Conservation (phyloP, 2,113 vertebrate species). For the Anarrhichthys ocellatus region DNA sequence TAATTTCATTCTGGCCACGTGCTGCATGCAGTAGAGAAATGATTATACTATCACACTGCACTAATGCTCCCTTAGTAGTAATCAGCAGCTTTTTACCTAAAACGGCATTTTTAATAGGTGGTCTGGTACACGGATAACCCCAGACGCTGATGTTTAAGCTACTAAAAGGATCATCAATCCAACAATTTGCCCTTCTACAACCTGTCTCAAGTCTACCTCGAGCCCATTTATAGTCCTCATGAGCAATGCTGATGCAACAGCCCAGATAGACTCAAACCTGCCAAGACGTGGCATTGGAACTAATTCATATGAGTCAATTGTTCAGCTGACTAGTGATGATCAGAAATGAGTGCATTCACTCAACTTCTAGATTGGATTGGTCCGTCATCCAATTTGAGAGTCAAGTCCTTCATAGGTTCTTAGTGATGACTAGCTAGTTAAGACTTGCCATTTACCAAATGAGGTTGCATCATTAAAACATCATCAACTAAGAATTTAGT, state of each 20-base stretch:
- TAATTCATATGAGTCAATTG: background rate
- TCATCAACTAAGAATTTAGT: background rate
- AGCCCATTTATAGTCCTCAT: background rate
- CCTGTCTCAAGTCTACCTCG: background rate
- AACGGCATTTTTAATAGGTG: conserved; percentile 6
- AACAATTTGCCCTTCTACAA: conserved; percentile 5
- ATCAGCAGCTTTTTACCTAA: conserved; percentile 22
- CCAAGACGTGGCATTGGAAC: background rate
- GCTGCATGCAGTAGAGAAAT: conserved; percentile 3
- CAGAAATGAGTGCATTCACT: background rate
- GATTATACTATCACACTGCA: conserved; percentile 9
- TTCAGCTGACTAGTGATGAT: background rate
- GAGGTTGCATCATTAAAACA: background rate
- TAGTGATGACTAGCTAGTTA: background rate
- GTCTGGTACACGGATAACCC: background rate
- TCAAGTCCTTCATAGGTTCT: background rate
- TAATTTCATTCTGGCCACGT: conserved; percentile 9
- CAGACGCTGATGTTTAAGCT: conserved; percentile 1
- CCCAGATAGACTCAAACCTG: background rate
- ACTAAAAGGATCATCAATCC: conserved; percentile 22
- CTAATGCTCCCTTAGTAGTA: conserved; percentile 8
- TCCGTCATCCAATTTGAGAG: background rate
- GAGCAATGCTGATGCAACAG: background rate
- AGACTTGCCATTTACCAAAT: background rate
- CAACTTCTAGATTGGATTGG: background rate